Evolutionary conservation across 2,113 vertebrate genomes (phyloP).

Genomic region (Rostratula benghalensis): DNA sequence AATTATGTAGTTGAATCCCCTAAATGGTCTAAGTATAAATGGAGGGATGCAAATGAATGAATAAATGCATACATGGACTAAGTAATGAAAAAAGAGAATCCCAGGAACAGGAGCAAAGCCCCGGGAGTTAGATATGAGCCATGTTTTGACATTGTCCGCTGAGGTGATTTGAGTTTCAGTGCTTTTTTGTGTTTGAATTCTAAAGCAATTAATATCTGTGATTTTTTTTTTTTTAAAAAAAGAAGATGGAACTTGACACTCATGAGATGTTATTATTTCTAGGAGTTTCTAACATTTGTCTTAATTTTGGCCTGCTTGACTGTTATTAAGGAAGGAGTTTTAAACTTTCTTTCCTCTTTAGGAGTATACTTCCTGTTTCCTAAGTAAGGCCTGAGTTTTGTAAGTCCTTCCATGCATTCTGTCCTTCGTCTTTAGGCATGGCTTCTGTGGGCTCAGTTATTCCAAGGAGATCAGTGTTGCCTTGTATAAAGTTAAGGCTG

Average conservation of each 20-base stretch:
- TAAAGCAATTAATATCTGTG: background rate
- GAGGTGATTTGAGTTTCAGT: slow-evolving; percentile 16
- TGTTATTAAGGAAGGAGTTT: background rate
- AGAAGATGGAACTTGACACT: background rate
- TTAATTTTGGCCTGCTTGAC: background rate
- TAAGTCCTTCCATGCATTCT: background rate
- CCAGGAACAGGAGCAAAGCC: slow-evolving; percentile 36
- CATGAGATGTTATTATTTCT: background rate
- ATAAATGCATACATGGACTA: slow-evolving; percentile 37
- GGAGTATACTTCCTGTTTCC: background rate
- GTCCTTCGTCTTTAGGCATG: background rate
- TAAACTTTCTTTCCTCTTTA: background rate
- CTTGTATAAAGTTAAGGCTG: background rate
- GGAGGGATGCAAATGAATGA: slow-evolving; percentile 44
- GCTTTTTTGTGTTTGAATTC: slow-evolving; percentile 45
- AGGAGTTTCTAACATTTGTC: background rate
- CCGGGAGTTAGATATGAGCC: slow-evolving; percentile 33
- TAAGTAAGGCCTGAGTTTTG: background rate
- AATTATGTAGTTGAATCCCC: background rate
- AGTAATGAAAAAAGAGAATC: slow-evolving; percentile 47
- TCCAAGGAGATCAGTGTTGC: background rate
- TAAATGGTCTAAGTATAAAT: background rate
- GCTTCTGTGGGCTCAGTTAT: background rate
- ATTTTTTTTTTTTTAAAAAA: background rate
- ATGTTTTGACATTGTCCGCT: slow-evolving; percentile 31